phyloP scores from a whole-genome alignment of 1,140 invertebrate genomes.

The Harpegnathos saltator region DNA sequence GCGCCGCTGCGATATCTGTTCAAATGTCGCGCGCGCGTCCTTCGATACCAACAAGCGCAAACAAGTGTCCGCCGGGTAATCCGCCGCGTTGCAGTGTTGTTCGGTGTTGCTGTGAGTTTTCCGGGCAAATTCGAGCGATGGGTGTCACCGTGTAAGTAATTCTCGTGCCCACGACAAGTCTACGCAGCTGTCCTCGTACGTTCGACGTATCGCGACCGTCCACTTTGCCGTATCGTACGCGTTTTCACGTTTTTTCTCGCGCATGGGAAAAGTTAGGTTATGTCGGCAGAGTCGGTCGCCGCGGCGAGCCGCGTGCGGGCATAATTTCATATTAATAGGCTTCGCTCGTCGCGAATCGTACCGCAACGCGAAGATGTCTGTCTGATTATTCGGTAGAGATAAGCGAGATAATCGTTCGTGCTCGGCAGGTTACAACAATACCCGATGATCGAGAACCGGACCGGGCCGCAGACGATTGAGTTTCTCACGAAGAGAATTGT shows the following conservation, averaged over 20 bases:
- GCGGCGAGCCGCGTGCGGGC: too few relatives aligned
- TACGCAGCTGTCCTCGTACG: too few relatives aligned
- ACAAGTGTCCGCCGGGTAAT: constrained; percentile 34
- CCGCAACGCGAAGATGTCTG: neutral
- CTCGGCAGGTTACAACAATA: constrained; percentile 90
- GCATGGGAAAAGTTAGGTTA: constrained; percentile 61
- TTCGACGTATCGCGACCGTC: neutral
- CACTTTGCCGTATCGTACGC: constrained; percentile 58
- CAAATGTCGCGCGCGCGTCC: constrained; percentile 9
- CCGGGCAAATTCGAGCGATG: constrained; percentile 44
- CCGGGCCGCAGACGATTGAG: constrained; percentile 94
- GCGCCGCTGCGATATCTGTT: too few relatives aligned
- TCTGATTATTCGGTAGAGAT: too few relatives aligned
- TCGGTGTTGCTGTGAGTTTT: neutral
- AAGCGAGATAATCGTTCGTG: too few relatives aligned
- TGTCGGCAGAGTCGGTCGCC: too few relatives aligned
- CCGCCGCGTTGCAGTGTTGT: neutral
- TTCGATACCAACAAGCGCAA: neutral
- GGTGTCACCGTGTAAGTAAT: constrained; percentile 76
- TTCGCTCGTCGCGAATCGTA: too few relatives aligned
- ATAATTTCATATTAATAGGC: neutral
- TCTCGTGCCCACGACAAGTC: neutral
- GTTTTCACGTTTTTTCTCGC: constrained; percentile 12
- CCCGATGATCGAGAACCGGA: constrained; percentile 94
- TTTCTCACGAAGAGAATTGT: constrained; percentile 93